A percentile compares a stretch with the other conserved stretches of the same genome.
Evolutionary conservation across 1,140 invertebrate species (phyloP).

Genomic region (Cydia strobilella): DNA sequence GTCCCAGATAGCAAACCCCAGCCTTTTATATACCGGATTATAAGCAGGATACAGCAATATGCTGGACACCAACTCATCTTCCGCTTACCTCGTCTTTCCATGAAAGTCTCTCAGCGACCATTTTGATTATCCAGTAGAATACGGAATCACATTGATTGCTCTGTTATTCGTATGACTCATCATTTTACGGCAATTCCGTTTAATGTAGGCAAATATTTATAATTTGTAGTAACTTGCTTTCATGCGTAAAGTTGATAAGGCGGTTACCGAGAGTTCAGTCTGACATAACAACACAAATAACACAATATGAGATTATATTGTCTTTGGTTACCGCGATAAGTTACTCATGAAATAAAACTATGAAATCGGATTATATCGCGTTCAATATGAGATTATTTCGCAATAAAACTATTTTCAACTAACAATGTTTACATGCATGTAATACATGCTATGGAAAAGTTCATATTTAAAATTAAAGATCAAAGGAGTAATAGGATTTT

Average conservation of each 20-base stretch:
- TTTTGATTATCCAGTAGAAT: slow-evolving; percentile 68
- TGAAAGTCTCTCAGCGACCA: slow-evolving; percentile 71
- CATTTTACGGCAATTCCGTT: background rate
- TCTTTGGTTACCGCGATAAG: too few relatives aligned
- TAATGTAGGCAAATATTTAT: background rate
- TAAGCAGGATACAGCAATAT: slow-evolving; percentile 49
- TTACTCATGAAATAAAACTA: too few relatives aligned
- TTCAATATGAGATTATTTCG: background rate
- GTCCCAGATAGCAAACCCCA: slow-evolving; percentile 22
- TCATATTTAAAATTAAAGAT: background rate
- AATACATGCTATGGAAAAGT: background rate
- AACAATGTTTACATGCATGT: background rate
- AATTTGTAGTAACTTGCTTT: background rate
- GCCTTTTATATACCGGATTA: slow-evolving; percentile 53
- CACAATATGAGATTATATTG: too few relatives aligned
- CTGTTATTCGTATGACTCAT: slow-evolving; percentile 3
- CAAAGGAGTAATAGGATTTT: background rate
- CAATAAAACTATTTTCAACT: background rate
- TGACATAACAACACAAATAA: background rate
- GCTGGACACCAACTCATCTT: slow-evolving; percentile 51
- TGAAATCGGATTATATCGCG: too few relatives aligned
- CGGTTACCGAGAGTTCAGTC: background rate
- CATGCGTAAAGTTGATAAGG: background rate
- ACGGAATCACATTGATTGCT: slow-evolving; percentile 48
- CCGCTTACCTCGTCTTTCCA: slow-evolving; percentile 62